A percentile compares a stretch with the other conserved stretches of the same genome.
These are phyloP conservation scores for Himalopsyche tibetana DNA, from an alignment of 2,888 invertebrate genomes.

Conservation along the genomic window DNA sequence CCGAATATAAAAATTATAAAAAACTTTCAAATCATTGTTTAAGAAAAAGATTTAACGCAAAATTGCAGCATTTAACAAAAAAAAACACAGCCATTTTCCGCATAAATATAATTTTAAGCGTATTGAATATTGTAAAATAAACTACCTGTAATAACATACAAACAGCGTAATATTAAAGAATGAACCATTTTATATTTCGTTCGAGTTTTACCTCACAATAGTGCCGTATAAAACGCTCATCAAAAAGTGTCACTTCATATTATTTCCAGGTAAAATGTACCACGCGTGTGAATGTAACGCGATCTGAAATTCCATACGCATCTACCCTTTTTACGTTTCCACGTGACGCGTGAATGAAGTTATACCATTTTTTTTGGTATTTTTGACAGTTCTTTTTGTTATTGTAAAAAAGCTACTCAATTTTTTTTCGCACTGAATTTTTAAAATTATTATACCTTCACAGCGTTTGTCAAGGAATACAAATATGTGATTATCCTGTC, in stretches of 20 bases:
- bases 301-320: constrained; percentile 18
- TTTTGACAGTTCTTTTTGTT: constrained; percentile 26
- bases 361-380: background rate
- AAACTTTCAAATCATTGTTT: too few species aligned
- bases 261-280: constrained; percentile 20
- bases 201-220: background rate
- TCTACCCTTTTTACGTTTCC: constrained; percentile 12
- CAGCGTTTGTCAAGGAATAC: too few species aligned
- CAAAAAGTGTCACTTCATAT: constrained; percentile 28
- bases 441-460: too few species aligned
- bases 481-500: too few species aligned
- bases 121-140: too few species aligned
- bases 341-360: constrained; percentile 16
- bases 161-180: too few species aligned
- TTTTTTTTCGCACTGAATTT: background rate
- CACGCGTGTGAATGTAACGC: constrained; percentile 2
- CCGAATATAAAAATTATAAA: too few species aligned
- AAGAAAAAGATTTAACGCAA: too few species aligned
- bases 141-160: too few species aligned
- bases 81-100: too few species aligned
- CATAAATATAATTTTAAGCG: too few species aligned
- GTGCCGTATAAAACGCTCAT: constrained; percentile 1
- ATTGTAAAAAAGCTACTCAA: background rate
- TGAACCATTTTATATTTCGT: constrained; percentile 1
- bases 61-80: too few species aligned